Conservation (phyloP, 1,140 invertebrate genomes). For the Hestina assimilis region DNA sequence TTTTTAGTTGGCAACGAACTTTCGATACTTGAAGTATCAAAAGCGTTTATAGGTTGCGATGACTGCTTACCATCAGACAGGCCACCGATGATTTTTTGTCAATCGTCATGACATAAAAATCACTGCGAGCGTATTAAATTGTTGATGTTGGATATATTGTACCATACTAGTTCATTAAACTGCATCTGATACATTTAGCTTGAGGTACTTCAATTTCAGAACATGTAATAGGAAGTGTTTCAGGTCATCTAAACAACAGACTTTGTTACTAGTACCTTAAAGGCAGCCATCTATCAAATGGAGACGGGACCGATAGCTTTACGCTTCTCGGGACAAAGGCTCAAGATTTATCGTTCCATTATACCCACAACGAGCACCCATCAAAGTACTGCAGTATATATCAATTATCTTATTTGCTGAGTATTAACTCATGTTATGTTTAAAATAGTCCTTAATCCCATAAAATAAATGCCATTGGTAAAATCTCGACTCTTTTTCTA, state of each 20-base stretch:
- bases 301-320: conserved; percentile 17
- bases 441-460: neutral
- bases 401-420: conserved; percentile 6
- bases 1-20: too few species aligned
- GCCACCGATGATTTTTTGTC: too few species aligned
- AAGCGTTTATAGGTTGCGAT: too few species aligned
- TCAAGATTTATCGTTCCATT: conserved; percentile 28
- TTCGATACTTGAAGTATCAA: too few species aligned
- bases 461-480: neutral
- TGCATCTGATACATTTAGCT: neutral
- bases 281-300: conserved; percentile 23
- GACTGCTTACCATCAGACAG: too few species aligned
- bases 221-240: conserved; percentile 6
- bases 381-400: conserved; percentile 10
- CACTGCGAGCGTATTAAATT: too few species aligned
- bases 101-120: too few species aligned
- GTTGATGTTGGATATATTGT: too few species aligned
- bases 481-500: neutral
- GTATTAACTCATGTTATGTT: neutral
- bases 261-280: conserved; percentile 8
- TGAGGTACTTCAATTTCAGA: conserved; percentile 3
- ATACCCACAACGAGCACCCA: conserved; percentile 6
- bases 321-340: conserved; percentile 20
- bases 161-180: too few species aligned
- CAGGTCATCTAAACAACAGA: conserved; percentile 16